Percentiles rank a stretch among this genome's conserved stretches.
Conservation (phyloP, 2,888 invertebrate species). For the Stenodema calcarata region DNA sequence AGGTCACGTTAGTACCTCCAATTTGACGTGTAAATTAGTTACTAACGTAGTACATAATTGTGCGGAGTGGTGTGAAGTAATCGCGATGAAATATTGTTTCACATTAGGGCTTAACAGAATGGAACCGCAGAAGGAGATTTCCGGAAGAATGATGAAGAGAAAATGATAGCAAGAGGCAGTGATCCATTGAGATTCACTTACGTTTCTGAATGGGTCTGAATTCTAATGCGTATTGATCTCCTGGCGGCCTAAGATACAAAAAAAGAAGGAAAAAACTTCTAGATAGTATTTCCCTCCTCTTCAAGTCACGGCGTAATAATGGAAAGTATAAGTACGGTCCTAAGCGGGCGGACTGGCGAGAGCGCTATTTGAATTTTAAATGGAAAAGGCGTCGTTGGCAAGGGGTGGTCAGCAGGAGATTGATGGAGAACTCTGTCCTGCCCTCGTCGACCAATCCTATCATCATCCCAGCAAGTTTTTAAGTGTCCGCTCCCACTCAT, state of each 20-base stretch:
- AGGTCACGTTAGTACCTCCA: too few relatives aligned
- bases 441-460: background rate
- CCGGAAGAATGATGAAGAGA: background rate
- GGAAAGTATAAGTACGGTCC: slow-evolving; percentile 35
- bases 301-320: slow-evolving; percentile 6
- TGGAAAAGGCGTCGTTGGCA: background rate
- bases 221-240: slow-evolving; percentile 18
- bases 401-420: background rate
- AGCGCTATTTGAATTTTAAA: slow-evolving; percentile 38
- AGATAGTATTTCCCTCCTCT: background rate
- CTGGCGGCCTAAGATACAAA: background rate
- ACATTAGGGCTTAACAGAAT: background rate
- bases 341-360: background rate
- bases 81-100: background rate
- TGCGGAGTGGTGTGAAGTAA: too few relatives aligned
- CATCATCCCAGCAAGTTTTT: background rate
- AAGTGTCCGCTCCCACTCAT: background rate
- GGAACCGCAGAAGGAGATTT: background rate
- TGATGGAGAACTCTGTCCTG: slow-evolving; percentile 11
- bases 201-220: slow-evolving; percentile 21
- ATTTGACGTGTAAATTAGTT: too few relatives aligned
- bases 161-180: background rate
- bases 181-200: slow-evolving; percentile 33
- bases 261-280: background rate
- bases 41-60: too few relatives aligned